Base-by-base conservation (phyloP, 2,113 vertebrate genomes). In the Cochlearius cochlearius region DNA sequence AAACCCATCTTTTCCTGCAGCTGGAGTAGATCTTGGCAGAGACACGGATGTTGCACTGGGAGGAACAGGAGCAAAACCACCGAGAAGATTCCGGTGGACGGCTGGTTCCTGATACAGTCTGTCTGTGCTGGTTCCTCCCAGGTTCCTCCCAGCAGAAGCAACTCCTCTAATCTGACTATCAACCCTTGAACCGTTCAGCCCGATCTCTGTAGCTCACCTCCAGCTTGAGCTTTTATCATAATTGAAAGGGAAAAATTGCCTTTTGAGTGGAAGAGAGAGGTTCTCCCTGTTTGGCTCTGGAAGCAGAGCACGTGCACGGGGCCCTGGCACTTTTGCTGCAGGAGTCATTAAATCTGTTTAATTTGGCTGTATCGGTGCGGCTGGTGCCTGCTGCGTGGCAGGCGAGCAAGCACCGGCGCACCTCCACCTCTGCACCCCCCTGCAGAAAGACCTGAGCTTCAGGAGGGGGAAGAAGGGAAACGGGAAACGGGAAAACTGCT, bases 281-380 rank as follows among this genome's bases (percentile, higher is more conserved):
- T 68, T 76, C 21, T 94, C 10, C 49, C 49, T 0, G 1, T 75
- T 49, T 53, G 39, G 77, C 12, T 78, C 73, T 1, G 0, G 43
- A 89, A 91, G 56, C 18, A 52, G 63, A 91, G 39, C 39, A 50
- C 0, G 0, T 63, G 72, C 2, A 0, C 0, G 0, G 5, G 68
- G 53, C 12, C 27, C 63, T 89, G 83, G n/a, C 64, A 47, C 52
- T 95, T 91, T 30, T 74, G 34, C 52, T 68, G 64, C 17, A 53
- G 43, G 68, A 72, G 16, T 66, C 32, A 39, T 75, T 85, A 92
- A 82, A 23, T 39, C 47, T 81, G 49, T 73, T 89, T 84, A 43
- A 81, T 83, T 94, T 96, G 86, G 34, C 71, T 7, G 4, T n/a
- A 6, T 8, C 1, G 1, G 4, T 11, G 26, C 81, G 39, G 23